Evolutionary conservation across 2,113 vertebrate species (phyloP).

Genomic region (Colistium nudipinnis): DNA sequence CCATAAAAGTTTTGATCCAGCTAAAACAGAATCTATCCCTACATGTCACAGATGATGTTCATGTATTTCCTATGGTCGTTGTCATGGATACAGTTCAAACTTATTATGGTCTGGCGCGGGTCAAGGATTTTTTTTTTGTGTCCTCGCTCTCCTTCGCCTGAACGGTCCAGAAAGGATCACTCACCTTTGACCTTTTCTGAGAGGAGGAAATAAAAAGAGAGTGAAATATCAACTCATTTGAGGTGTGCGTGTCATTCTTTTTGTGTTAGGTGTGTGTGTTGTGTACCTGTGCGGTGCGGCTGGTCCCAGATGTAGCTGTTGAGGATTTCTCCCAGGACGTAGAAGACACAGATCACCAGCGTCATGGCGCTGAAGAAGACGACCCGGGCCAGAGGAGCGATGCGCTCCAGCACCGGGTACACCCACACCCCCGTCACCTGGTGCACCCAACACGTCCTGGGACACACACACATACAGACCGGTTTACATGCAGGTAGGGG

Average conservation of each 20-base stretch:
- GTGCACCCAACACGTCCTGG: conserved; percentile 97
- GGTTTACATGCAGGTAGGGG: no score
- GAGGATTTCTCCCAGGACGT: conserved; percentile 92
- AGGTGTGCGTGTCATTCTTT: not conserved
- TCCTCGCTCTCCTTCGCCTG: not conserved
- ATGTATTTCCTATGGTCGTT: not conserved
- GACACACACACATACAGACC: no score
- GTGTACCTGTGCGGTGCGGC: conserved; percentile 76
- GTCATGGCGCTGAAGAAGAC: conserved; percentile 87
- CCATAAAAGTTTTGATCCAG: no score
- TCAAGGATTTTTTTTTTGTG: conserved; percentile 15
- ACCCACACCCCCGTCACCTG: conserved; percentile 97
- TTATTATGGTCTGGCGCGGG: not conserved
- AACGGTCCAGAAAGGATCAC: conserved; percentile 25
- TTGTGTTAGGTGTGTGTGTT: not conserved
- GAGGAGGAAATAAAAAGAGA: conserved; percentile 10
- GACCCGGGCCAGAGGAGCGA: conserved; percentile 85
- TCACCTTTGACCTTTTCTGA: conserved; percentile 76
- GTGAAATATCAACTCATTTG: no score
- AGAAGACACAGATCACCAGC: conserved; percentile 85
- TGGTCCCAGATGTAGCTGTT: conserved; percentile 98
- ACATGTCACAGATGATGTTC: not conserved
- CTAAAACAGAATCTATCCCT: not conserved
- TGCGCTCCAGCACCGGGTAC: conserved; percentile 92
- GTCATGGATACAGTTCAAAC: conserved; percentile 11